Evolutionary conservation across 2,797 vertebrate species (phyloP).

Genomic region (Arrhamphus sclerolepis): DNA sequence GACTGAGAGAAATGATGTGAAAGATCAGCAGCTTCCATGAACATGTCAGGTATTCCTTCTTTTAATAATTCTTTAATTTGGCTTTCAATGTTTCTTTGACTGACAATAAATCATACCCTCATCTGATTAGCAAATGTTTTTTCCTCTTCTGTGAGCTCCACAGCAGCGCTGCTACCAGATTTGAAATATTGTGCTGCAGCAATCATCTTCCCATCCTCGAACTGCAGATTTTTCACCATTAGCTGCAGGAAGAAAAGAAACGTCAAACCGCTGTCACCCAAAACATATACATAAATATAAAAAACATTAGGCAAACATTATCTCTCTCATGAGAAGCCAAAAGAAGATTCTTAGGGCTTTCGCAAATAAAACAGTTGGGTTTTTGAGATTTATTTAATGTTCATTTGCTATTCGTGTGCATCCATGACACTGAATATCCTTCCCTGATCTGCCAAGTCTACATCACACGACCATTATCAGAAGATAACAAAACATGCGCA

Average conservation of each 20-base stretch:
- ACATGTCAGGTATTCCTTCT: neutral
- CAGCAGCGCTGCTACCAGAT: constrained; percentile 67
- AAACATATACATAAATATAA: too few species aligned
- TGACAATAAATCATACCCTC: constrained; percentile 68
- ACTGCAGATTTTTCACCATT: constrained; percentile 87
- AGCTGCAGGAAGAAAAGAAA: constrained; percentile 70
- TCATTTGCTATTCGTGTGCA: too few species aligned
- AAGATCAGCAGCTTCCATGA: neutral
- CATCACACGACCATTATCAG: too few species aligned
- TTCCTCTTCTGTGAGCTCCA: constrained; percentile 86
- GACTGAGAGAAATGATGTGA: constrained; percentile 59
- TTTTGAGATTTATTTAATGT: too few species aligned
- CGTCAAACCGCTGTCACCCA: neutral
- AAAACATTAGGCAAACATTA: too few species aligned
- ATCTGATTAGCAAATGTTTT: constrained; percentile 80
- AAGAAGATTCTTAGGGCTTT: too few species aligned
- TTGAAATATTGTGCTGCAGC: constrained; percentile 84
- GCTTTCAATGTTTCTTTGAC: neutral
- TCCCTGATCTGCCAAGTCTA: too few species aligned
- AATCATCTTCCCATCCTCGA: constrained; percentile 90
- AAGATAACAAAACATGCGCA: too few species aligned
- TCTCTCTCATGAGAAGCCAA: too few species aligned
- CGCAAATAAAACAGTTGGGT: too few species aligned
- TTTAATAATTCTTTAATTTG: too few species aligned
- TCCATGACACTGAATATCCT: too few species aligned